A percentile compares a stretch with the other conserved stretches of the same genome.
Evolutionary conservation across 30 jellyfish, hydroid and myxozoan genomes (phyloP).

Genomic region (Cassiopea andromeda): DNA sequence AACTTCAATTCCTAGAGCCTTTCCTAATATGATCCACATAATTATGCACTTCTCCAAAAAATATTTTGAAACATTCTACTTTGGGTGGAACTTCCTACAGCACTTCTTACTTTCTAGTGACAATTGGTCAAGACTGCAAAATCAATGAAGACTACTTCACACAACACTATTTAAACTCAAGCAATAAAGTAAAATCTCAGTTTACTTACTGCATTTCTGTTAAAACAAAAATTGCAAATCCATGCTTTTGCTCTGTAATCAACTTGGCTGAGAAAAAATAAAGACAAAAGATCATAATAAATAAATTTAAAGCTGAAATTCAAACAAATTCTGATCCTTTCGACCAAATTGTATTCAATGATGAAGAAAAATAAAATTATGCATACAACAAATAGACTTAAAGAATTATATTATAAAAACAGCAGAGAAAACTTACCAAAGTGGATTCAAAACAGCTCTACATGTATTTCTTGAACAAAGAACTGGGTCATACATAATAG

Average conservation of each 20-base stretch:
- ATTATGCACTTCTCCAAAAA: too few species aligned
- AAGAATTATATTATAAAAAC: background rate
- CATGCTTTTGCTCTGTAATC: conserved; percentile 98
- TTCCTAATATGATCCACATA: too few species aligned
- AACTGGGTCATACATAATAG: conserved; percentile 95
- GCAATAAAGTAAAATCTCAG: background rate
- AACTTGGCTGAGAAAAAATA: conserved; percentile 81
- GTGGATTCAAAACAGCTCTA: conserved; percentile 96
- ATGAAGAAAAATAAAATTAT: background rate
- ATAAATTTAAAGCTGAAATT: too few species aligned
- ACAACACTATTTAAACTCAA: background rate
- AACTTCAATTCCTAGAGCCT: too few species aligned
- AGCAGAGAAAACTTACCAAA: conserved; percentile 72
- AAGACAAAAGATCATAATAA: background rate
- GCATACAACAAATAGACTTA: background rate
- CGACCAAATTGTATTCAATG: too few species aligned
- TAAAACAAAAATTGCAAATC: conserved; percentile 97
- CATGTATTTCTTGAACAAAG: conserved; percentile 91
- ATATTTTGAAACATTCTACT: too few species aligned
- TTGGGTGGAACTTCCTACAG: too few species aligned
- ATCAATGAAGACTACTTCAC: background rate
- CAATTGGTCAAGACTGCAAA: background rate
- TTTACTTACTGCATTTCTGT: conserved; percentile 96
- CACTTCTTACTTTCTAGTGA: too few species aligned
- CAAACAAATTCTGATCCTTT: too few species aligned